Evolutionary conservation across 2,888 invertebrate species (phyloP), one percentile per base, ranked within the genome.

Genomic region (Hetaerina titia): DNA sequence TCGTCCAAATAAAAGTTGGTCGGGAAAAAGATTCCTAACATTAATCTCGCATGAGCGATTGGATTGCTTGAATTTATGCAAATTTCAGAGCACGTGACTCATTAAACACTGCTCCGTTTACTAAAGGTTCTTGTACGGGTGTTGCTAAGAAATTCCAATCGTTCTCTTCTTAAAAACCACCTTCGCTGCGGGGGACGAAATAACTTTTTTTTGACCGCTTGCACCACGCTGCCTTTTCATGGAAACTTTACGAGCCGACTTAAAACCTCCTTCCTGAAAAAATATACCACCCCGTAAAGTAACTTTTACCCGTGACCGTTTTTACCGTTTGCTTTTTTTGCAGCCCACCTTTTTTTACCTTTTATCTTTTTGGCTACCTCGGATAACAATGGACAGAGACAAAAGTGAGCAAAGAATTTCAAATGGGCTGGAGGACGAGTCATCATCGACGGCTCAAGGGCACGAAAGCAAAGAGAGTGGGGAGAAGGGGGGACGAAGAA

Each of bases 391-490:
- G 92, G 92, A 64, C 69, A 69, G 69, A 69, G 69, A 69, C 92
- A 57, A 31, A 56, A 92, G 92, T 92, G 92, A 92, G 92, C 56
- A 69, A 69, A 56, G 92, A 92, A 92, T 92, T 69, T 56, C 64
- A 69, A 92, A 92, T 56, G 63, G 63, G 64, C 25, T 22, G 64
- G 92, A 74, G 69, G 57, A 69, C 74, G 69, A 92, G 45, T 92
- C 92, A 92, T 69, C 92, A 92, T 92, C 69, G 92, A 92, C 92
- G 69, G 92, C 92, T 92, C 92, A 92, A 92, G 92, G 92, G 92
- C 92, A 92, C 2, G 45, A 45, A 45, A 45, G 45, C 45, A 45
- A 45, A 45, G 45, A 45, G 45, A 45, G 45, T 45, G 69, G 57
- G 56, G 69, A 17, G 25, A 45, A 31, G 31, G 56, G 58, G 22